These are phyloP conservation scores for Prostheceraeus crozeri DNA, from an alignment of 2,888 invertebrate species.

Conservation along the genomic window DNA sequence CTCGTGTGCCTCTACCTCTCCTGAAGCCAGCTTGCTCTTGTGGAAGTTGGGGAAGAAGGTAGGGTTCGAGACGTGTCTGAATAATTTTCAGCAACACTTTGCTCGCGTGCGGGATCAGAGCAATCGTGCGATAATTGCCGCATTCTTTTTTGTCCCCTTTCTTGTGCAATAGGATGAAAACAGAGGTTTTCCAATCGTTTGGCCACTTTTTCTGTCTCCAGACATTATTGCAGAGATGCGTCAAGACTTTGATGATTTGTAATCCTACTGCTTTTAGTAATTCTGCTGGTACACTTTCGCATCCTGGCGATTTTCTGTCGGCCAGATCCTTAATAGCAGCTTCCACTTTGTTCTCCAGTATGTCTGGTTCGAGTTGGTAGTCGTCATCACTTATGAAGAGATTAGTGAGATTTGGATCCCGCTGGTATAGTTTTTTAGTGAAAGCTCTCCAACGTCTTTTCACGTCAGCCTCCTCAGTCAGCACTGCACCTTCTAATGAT, in stretches of 20 bases:
- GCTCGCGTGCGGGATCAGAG: conserved; percentile 29
- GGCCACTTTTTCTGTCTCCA: conserved; percentile 15
- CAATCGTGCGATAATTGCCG: conserved; percentile 25
- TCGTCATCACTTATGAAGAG: too few species aligned
- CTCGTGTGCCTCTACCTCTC: too few species aligned
- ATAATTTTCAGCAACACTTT: conserved; percentile 29
- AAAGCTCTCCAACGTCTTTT: too few species aligned
- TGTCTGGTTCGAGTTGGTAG: background rate
- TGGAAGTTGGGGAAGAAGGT: conserved; percentile 14
- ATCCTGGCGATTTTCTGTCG: conserved; percentile 10
- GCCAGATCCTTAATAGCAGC: conserved; percentile 13
- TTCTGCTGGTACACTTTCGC: conserved; percentile 10
- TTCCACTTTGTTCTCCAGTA: conserved; percentile 1
- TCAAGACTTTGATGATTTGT: conserved; percentile 1
- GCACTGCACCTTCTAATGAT: too few species aligned
- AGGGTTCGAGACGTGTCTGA: conserved; percentile 19
- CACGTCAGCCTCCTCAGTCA: too few species aligned
- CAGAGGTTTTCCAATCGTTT: conserved; percentile 29
- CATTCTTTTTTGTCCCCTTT: conserved; percentile 27
- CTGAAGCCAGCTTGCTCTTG: conserved; percentile 26
- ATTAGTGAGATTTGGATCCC: too few species aligned
- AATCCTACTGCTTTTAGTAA: conserved; percentile 6
- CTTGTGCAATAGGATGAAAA: conserved; percentile 25
- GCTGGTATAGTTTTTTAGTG: too few species aligned
- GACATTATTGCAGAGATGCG: conserved; percentile 21